These are phyloP conservation scores for Euclidia mi DNA, from an alignment of 2,888 invertebrate species.

Conservation along the genomic window DNA sequence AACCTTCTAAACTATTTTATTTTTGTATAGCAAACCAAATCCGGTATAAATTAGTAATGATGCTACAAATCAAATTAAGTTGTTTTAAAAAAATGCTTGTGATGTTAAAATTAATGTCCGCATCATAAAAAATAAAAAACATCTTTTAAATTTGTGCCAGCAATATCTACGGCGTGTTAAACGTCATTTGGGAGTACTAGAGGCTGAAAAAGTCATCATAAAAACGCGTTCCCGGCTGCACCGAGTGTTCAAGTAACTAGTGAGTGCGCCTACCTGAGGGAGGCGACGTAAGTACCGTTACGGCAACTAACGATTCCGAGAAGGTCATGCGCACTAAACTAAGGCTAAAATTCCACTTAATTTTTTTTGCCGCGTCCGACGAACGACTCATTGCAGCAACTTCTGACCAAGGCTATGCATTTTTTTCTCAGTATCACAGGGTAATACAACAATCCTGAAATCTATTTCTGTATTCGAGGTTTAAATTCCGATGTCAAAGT, in stretches of 20 bases:
- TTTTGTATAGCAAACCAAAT: no score
- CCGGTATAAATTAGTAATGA: no score
- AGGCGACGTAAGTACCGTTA: slow-evolving; percentile 80
- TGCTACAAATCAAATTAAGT: no score
- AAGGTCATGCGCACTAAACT: slow-evolving; percentile 85
- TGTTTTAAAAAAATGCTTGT: no score
- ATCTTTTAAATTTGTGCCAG: slow-evolving; percentile 18
- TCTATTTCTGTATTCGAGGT: slow-evolving; percentile 26
- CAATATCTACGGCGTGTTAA: slow-evolving; percentile 32
- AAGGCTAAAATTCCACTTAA: slow-evolving; percentile 80
- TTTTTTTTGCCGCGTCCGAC: slow-evolving; percentile 73
- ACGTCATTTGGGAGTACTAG: slow-evolving; percentile 23
- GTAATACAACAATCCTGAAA: slow-evolving; percentile 2
- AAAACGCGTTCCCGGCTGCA: slow-evolving; percentile 44
- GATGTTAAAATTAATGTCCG: no score
- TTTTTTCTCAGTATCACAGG: slow-evolving; percentile 39
- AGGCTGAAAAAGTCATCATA: slow-evolving; percentile 37
- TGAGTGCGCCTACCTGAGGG: slow-evolving; percentile 77
- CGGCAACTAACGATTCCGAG: slow-evolving; percentile 82
- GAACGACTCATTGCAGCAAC: slow-evolving; percentile 55
- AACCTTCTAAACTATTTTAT: not conserved
- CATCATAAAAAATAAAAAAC: slow-evolving; percentile 3
- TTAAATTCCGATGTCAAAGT: slow-evolving; percentile 66
- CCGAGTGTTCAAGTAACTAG: slow-evolving; percentile 40
- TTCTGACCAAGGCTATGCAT: slow-evolving; percentile 55